A percentile compares a stretch with the other conserved stretches of the same genome.
Conservation (phyloP, 1,140 invertebrate species). For the Latrodectus geometricus region DNA sequence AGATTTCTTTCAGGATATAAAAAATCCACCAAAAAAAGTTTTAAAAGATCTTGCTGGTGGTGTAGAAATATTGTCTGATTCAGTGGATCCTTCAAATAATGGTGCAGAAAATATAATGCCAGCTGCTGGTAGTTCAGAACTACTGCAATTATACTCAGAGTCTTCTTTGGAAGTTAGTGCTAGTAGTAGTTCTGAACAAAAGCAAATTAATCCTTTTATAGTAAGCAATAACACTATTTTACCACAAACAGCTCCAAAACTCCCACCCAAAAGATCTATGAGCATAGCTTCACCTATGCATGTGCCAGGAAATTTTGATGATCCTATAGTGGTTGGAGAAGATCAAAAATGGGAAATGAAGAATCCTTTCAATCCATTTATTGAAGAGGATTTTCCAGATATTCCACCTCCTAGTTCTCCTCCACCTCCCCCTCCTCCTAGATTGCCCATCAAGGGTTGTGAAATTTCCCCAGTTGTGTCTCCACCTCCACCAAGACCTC, state of each 20-base stretch:
- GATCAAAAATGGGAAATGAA: neutral
- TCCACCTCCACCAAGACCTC: conserved; percentile 53
- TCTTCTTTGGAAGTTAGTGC: neutral
- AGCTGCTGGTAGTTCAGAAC: conserved; percentile 63
- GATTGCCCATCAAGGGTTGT: conserved; percentile 6
- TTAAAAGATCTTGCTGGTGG: conserved; percentile 81
- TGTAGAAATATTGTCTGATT: neutral
- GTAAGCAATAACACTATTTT: no score
- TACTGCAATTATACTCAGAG: neutral
- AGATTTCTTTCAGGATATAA: conserved; percentile 93
- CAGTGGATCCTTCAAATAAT: neutral
- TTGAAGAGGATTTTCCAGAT: conserved; percentile 38
- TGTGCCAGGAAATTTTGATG: neutral
- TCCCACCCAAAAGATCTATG: conserved; percentile 5
- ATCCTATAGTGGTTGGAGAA: neutral
- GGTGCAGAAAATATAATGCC: neutral
- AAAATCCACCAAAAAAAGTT: conserved; percentile 91
- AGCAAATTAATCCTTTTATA: conserved; percentile 25
- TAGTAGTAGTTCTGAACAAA: neutral
- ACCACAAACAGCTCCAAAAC: conserved; percentile 4
- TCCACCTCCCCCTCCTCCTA: conserved; percentile 57
- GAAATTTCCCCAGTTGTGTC: conserved; percentile 17
- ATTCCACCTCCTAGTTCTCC: conserved; percentile 57
- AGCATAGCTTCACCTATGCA: neutral
- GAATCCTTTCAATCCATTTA: conserved; percentile 57